These are phyloP conservation scores for Drosophila maculinotata DNA, from an alignment of 2,888 invertebrate species.

Conservation along the genomic window DNA sequence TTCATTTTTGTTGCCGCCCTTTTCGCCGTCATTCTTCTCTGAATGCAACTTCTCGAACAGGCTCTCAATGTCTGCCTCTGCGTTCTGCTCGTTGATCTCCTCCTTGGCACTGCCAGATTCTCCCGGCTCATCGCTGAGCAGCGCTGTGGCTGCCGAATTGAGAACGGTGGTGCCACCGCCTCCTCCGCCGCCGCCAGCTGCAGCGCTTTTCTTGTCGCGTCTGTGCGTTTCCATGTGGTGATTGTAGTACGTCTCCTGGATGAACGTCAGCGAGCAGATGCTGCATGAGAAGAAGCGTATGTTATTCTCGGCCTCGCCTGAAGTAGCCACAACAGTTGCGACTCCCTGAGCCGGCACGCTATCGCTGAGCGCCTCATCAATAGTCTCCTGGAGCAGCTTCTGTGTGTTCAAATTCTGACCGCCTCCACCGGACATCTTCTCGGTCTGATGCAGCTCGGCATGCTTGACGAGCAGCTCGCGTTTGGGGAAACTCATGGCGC, in stretches of 20 bases:
- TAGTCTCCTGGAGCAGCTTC: slow-evolving; percentile 85
- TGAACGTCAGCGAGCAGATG: slow-evolving; percentile 85
- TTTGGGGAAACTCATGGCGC: slow-evolving; percentile 84
- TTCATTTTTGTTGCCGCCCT: slow-evolving; percentile 73
- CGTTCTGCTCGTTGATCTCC: slow-evolving; percentile 62
- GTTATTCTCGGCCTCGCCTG: slow-evolving; percentile 79
- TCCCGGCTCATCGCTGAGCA: slow-evolving; percentile 75
- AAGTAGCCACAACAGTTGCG: slow-evolving; percentile 74
- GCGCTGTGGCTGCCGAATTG: slow-evolving; percentile 76
- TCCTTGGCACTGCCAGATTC: slow-evolving; percentile 49
- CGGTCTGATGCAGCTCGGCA: slow-evolving; percentile 84
- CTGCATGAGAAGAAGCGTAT: slow-evolving; percentile 85
- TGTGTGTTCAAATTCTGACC: slow-evolving; percentile 82
- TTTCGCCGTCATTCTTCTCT: slow-evolving; percentile 83
- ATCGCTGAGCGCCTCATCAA: slow-evolving; percentile 85
- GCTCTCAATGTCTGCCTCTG: slow-evolving; percentile 85
- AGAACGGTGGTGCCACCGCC: slow-evolving; percentile 60
- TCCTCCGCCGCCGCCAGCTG: slow-evolving; percentile 41
- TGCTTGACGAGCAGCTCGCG: slow-evolving; percentile 84
- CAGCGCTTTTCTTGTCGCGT: slow-evolving; percentile 73
- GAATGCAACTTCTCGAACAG: slow-evolving; percentile 85
- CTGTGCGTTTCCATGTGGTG: slow-evolving; percentile 85
- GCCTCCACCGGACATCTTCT: slow-evolving; percentile 49
- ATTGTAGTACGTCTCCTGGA: slow-evolving; percentile 85
- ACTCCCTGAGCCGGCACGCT: slow-evolving; percentile 71